These are phyloP conservation scores for Mixornis gularis DNA, from an alignment of 2,113 vertebrate genomes.

Conservation along the genomic window DNA sequence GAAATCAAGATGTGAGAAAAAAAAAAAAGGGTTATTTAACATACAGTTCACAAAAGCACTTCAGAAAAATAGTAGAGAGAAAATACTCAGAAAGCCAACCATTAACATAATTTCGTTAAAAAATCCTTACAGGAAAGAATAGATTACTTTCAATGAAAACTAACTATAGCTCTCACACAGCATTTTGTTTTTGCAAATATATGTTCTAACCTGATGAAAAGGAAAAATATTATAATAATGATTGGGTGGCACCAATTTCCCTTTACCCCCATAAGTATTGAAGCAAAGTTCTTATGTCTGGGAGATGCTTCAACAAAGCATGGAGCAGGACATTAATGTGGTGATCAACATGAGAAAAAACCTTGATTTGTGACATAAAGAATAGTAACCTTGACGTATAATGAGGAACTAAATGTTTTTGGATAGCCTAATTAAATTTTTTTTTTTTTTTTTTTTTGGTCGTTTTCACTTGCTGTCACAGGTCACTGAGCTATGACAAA, in stretches of 20 bases:
- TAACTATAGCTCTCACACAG: not conserved
- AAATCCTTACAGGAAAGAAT: not conserved
- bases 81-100: not conserved
- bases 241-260: not conserved
- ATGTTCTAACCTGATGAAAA: not conserved
- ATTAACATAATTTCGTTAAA: not conserved
- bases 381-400: not conserved
- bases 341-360: not conserved
- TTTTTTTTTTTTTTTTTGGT: not conserved
- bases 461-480: not conserved
- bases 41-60: not conserved
- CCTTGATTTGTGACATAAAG: not conserved
- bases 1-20: not conserved
- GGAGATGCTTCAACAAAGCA: not conserved
- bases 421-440: not conserved
- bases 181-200: not conserved
- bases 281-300: not conserved
- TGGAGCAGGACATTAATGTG: not conserved
- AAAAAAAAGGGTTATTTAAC: not conserved
- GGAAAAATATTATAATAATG: not conserved
- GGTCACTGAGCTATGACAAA: not conserved
- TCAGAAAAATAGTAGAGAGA: not conserved
- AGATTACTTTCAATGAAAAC: not conserved
- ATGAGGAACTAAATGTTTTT: not conserved
- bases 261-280: not conserved